phyloP scores from a whole-genome alignment of 2,888 invertebrate species.

The Entomobrya multifasciata region DNA sequence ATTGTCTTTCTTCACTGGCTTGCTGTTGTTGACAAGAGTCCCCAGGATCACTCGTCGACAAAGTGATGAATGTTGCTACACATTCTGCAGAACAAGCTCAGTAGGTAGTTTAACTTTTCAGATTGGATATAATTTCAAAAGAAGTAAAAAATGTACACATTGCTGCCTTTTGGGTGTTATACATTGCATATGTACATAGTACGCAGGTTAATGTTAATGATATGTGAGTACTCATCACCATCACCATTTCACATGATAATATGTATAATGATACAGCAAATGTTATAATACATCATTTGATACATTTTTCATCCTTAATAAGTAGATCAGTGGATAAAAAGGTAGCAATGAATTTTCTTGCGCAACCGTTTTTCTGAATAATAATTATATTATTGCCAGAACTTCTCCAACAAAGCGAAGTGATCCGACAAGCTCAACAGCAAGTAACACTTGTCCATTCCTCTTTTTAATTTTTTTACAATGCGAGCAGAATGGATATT shows the following conservation, averaged over 20 bases:
- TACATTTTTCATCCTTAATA: slow-evolving; percentile 10
- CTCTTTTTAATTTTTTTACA: background rate
- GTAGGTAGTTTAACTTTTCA: slow-evolving; percentile 32
- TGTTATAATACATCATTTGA: slow-evolving; percentile 40
- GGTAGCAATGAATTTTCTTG: slow-evolving; percentile 51
- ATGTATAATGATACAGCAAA: background rate
- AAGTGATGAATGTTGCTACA: slow-evolving; percentile 49
- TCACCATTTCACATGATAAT: slow-evolving; percentile 3
- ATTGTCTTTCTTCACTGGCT: slow-evolving; percentile 53
- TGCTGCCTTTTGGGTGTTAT: too few relatives aligned
- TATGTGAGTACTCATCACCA: slow-evolving; percentile 28
- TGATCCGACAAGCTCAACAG: slow-evolving; percentile 26
- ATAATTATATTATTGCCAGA: slow-evolving; percentile 51
- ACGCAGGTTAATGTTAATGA: background rate
- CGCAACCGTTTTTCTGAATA: slow-evolving; percentile 55
- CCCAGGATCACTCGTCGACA: slow-evolving; percentile 18
- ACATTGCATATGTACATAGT: background rate
- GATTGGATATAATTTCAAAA: slow-evolving; percentile 33
- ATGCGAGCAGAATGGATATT: slow-evolving; percentile 40
- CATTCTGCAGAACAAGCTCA: slow-evolving; percentile 28
- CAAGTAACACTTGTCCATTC: background rate
- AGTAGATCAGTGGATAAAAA: slow-evolving; percentile 48
- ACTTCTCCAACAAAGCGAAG: slow-evolving; percentile 35
- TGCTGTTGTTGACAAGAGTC: slow-evolving; percentile 36
- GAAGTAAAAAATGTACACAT: background rate